A percentile compares a stretch with the other conserved stretches of the same genome.
Evolutionary conservation across 37 sponge, comb jelly and placozoan species (phyloP).

Genomic region (Beroe ovata): DNA sequence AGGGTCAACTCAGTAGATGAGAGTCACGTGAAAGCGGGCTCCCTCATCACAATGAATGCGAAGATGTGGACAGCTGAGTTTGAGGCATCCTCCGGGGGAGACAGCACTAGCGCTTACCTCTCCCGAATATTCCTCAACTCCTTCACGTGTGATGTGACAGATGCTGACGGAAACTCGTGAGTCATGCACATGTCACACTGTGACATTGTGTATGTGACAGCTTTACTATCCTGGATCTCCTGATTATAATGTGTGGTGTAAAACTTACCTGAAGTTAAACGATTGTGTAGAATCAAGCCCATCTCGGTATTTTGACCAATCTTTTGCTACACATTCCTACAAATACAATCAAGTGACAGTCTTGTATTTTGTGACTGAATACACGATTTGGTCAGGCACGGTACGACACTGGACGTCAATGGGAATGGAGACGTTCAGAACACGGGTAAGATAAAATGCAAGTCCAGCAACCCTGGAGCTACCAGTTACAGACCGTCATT

Average conservation of each 20-base stretch:
- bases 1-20: background rate
- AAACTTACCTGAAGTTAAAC: too few relatives aligned
- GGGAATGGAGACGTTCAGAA: slow-evolving; percentile 3
- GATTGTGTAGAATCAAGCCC: too few relatives aligned
- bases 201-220: too few relatives aligned
- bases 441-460: slow-evolving; percentile 23
- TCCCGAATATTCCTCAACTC: slow-evolving; percentile 46
- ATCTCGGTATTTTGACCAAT: background rate
- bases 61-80: slow-evolving; percentile 38
- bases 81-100: background rate
- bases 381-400: slow-evolving; percentile 25
- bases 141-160: slow-evolving; percentile 19
- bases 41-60: slow-evolving; percentile 9
- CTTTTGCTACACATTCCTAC: too few relatives aligned
- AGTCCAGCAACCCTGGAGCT: slow-evolving; percentile 23
- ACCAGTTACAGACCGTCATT: slow-evolving; percentile 56
- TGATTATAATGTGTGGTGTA: too few relatives aligned
- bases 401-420: slow-evolving; percentile 3
- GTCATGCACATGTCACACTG: too few relatives aligned
- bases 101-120: background rate
- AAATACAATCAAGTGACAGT: too few relatives aligned
- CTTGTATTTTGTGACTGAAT: too few relatives aligned
- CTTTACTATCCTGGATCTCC: too few relatives aligned
- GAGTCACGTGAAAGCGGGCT: slow-evolving; percentile 34
- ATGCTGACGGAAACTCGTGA: slow-evolving; percentile 32